Evolutionary conservation across 2,113 vertebrate species (phyloP).

Genomic region (Notiomystis cincta): DNA sequence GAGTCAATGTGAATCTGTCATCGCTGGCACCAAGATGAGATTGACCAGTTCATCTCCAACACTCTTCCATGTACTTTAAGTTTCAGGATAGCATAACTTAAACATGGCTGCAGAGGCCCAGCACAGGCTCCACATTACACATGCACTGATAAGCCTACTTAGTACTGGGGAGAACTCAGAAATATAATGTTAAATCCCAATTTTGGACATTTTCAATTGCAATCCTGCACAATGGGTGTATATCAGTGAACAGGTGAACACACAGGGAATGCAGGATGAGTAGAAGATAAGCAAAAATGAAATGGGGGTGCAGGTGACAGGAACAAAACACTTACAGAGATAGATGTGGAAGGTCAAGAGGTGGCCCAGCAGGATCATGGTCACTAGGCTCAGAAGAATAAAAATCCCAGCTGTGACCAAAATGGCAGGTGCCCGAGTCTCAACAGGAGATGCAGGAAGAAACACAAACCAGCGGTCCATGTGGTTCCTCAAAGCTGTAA

Average conservation of each 20-base stretch:
- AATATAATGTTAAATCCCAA: neutral
- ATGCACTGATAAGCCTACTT: neutral
- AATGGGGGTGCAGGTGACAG: neutral
- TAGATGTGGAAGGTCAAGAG: slow-evolving; percentile 93
- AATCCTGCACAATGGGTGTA: neutral
- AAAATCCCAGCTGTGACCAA: slow-evolving; percentile 82
- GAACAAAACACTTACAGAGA: slow-evolving; percentile 81
- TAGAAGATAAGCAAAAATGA: neutral
- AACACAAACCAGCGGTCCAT: slow-evolving; percentile 88
- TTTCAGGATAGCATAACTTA: neutral
- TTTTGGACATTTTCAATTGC: neutral
- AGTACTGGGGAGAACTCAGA: neutral
- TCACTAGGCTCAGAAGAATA: slow-evolving; percentile 82
- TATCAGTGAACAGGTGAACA: neutral
- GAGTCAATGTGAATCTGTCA: neutral
- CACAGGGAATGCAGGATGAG: neutral
- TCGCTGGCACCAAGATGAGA: neutral
- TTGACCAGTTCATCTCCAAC: neutral
- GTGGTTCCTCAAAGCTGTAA: slow-evolving; percentile 80
- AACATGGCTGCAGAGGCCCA: neutral
- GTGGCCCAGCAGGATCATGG: slow-evolving; percentile 82
- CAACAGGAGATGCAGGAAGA: slow-evolving; percentile 83
- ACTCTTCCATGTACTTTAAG: neutral
- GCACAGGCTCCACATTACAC: neutral
- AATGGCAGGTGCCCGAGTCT: slow-evolving; percentile 79